phyloP scores from a whole-genome alignment of 2,888 invertebrate genomes.

The Noctua janthina region DNA sequence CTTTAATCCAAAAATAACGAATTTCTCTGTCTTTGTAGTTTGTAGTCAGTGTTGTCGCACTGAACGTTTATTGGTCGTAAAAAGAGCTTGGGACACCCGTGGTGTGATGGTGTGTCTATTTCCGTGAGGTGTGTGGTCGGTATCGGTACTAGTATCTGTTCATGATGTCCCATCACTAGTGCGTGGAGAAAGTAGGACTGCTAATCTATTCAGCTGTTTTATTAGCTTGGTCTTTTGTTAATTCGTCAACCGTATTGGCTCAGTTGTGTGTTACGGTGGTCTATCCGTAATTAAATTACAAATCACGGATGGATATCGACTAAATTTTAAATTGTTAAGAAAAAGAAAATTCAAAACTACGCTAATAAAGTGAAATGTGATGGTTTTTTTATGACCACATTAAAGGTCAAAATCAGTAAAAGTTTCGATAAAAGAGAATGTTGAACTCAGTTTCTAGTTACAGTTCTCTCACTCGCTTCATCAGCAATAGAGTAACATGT shows the following conservation, averaged over 20 bases:
- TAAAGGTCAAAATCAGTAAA: background rate
- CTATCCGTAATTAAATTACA: background rate
- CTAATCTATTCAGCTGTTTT: slow-evolving; percentile 29
- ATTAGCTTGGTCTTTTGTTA: slow-evolving; percentile 19
- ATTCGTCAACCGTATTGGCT: background rate
- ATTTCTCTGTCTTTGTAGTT: slow-evolving; percentile 57
- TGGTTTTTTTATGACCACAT: background rate
- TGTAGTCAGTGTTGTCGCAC: slow-evolving; percentile 45
- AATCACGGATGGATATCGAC: background rate
- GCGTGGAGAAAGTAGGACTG: slow-evolving; percentile 36
- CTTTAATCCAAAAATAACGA: slow-evolving; percentile 60
- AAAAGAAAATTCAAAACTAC: background rate
- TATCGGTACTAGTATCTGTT: slow-evolving; percentile 14
- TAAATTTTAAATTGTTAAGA: background rate
- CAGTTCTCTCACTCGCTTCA: background rate
- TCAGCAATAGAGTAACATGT: background rate
- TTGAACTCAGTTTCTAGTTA: background rate
- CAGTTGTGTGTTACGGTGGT: background rate
- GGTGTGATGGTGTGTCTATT: slow-evolving; percentile 41
- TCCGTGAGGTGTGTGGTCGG: slow-evolving; percentile 63
- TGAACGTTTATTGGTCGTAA: slow-evolving; percentile 62
- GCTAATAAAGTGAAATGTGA: background rate
- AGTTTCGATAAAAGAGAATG: background rate
- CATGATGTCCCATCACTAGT: slow-evolving; percentile 21
- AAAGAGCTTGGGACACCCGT: slow-evolving; percentile 60